Percentiles rank a stretch among this genome's conserved stretches.
phyloP scores from a whole-genome alignment of 2,888 invertebrate genomes.

The Trisateles emortualis region DNA sequence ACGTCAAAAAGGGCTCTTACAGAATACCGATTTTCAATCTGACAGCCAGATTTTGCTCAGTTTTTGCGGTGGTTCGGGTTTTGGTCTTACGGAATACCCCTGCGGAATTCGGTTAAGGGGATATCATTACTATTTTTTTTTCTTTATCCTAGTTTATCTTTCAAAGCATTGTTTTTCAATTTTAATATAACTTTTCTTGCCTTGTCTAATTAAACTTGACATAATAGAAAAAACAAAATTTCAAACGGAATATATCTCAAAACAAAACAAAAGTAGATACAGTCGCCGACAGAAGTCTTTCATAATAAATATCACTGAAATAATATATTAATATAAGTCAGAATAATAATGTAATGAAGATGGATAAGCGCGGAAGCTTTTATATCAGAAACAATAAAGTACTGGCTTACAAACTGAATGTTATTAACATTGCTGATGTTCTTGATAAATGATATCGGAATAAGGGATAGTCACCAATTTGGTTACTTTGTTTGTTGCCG shows the following conservation, averaged over 20 bases:
- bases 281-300: slow-evolving; percentile 30
- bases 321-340: slow-evolving; percentile 44
- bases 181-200: too few relatives aligned
- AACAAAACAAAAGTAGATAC: slow-evolving; percentile 12
- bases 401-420: slow-evolving; percentile 15
- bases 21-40: too few relatives aligned
- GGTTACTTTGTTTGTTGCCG: slow-evolving; percentile 6
- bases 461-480: background rate
- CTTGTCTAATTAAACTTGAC: slow-evolving; percentile 7
- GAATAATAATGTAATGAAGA: slow-evolving; percentile 46
- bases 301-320: slow-evolving; percentile 35
- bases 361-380: slow-evolving; percentile 35
- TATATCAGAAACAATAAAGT: slow-evolving; percentile 42
- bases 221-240: background rate
- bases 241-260: slow-evolving; percentile 2
- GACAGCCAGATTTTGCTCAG: too few relatives aligned
- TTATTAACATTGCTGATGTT: slow-evolving; percentile 32
- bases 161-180: too few relatives aligned
- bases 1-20: too few relatives aligned
- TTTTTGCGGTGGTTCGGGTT: too few relatives aligned
- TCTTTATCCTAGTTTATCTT: too few relatives aligned
- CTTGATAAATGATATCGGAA: slow-evolving; percentile 16
- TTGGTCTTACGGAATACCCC: too few relatives aligned
- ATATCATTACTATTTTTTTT: too few relatives aligned
- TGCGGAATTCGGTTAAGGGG: too few relatives aligned